These are phyloP conservation scores for Nephotettix cincticeps DNA, from an alignment of 1,140 invertebrate species.

Conservation along the genomic window DNA sequence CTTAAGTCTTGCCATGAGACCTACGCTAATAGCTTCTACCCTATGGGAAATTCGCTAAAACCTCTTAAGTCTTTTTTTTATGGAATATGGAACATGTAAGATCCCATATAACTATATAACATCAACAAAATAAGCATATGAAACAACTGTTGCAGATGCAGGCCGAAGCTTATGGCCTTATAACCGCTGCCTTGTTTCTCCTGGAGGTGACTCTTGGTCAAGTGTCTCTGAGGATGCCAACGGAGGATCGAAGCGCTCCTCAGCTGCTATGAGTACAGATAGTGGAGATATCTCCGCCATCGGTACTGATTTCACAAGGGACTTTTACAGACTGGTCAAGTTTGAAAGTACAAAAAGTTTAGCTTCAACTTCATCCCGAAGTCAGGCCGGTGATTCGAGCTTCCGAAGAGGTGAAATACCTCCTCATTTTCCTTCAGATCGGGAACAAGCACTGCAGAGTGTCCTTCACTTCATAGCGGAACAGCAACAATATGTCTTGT, in stretches of 20 bases:
- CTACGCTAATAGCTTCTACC: too few relatives aligned
- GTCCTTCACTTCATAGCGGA: conserved; percentile 73
- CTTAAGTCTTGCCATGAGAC: too few relatives aligned
- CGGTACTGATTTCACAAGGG: conserved; percentile 74
- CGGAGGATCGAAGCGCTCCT: conserved; percentile 59
- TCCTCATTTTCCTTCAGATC: conserved; percentile 46
- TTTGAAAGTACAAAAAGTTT: conserved; percentile 77
- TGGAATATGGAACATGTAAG: too few relatives aligned
- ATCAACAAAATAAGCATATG: too few relatives aligned
- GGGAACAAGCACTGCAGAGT: conserved; percentile 68
- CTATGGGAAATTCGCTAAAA: too few relatives aligned
- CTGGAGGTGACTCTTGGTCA: conserved; percentile 61
- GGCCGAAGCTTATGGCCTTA: conserved; percentile 22
- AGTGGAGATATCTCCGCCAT: conserved; percentile 64
- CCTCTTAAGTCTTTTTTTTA: too few relatives aligned
- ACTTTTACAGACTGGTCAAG: conserved; percentile 74
- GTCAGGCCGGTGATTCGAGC: conserved; percentile 50
- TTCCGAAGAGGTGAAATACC: conserved; percentile 45
- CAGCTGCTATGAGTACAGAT: conserved; percentile 63
- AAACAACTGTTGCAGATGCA: background rate
- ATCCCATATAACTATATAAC: too few relatives aligned
- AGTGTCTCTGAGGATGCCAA: conserved; percentile 52
- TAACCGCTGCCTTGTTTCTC: conserved; percentile 47
- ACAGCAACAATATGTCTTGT: conserved; percentile 67
- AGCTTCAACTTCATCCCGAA: conserved; percentile 69